A percentile compares a stretch with the other conserved stretches of the same genome.
Evolutionary conservation across 2,888 invertebrate species (phyloP).

Genomic region (Ichneumon xanthorius): DNA sequence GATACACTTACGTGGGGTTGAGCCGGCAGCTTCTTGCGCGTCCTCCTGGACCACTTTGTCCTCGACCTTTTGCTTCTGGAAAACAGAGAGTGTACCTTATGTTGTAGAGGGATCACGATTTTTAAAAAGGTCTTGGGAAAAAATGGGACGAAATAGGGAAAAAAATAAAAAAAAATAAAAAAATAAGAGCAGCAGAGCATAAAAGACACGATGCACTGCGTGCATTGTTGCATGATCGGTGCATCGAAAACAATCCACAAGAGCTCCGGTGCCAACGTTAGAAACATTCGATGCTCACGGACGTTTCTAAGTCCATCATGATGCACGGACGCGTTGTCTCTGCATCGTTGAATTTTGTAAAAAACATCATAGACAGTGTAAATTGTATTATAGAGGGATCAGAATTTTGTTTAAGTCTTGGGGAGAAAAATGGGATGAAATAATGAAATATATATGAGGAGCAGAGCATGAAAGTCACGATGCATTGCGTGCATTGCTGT

Average conservation of each 20-base stretch:
- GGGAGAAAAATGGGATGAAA: conserved; percentile 32
- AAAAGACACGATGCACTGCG: conserved; percentile 45
- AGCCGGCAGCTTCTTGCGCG: conserved; percentile 74
- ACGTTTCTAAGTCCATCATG: too few species aligned
- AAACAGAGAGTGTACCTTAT: conserved; percentile 42
- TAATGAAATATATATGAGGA: conserved; percentile 55
- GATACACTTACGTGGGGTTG: conserved; percentile 82
- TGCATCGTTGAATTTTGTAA: too few species aligned
- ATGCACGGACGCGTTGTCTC: too few species aligned
- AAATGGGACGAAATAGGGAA: conserved; percentile 49
- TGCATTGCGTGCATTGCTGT: conserved; percentile 50
- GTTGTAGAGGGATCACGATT: conserved; percentile 42
- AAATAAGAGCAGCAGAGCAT: conserved; percentile 48
- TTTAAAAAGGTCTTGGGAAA: conserved; percentile 43
- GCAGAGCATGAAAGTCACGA: conserved; percentile 44
- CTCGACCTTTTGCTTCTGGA: conserved; percentile 71
- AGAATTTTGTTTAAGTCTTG: conserved; percentile 40
- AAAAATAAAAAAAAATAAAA: conserved; percentile 46
- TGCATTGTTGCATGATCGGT: conserved; percentile 44
- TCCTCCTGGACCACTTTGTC: conserved; percentile 69
- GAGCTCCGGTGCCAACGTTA: too few species aligned
- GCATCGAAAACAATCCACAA: conserved; percentile 52
- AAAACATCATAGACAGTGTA: too few species aligned
- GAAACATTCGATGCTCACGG: too few species aligned
- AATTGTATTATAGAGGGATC: conserved; percentile 30